These are phyloP conservation scores for Pao palembangensis DNA, from an alignment of 2,113 vertebrate species.

Conservation along the genomic window DNA sequence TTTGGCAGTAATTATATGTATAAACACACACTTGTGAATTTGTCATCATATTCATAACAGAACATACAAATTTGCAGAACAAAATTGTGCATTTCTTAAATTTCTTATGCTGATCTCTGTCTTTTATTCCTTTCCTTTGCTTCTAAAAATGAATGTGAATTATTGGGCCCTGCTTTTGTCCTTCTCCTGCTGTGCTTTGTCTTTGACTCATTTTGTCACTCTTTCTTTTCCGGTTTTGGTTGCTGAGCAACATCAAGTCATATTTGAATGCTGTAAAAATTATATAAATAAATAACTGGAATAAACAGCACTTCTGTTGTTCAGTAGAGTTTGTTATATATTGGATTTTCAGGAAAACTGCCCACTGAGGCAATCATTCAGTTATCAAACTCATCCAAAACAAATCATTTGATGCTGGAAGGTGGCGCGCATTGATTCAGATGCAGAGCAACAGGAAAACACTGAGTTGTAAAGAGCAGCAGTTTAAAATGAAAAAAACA, in stretches of 20 bases:
- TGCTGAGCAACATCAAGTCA: constrained; percentile 62
- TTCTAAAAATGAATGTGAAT: not conserved
- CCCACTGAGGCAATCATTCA: not conserved
- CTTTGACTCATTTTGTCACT: constrained; percentile 26
- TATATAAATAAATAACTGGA: constrained; percentile 13
- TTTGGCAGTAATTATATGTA: no score
- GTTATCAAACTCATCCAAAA: constrained; percentile 2
- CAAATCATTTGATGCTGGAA: no score
- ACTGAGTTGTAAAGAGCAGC: no score
- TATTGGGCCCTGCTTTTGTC: constrained; percentile 18
- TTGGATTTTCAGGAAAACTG: constrained; percentile 2
- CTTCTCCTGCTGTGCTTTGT: constrained; percentile 20
- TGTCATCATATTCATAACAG: no score
- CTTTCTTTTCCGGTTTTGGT: constrained; percentile 51
- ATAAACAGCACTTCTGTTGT: constrained; percentile 33
- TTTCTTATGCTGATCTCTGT: not conserved
- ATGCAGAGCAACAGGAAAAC: no score
- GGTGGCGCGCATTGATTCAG: no score
- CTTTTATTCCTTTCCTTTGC: not conserved
- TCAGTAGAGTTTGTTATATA: no score
- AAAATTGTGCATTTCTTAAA: no score
- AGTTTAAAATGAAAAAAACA: no score
- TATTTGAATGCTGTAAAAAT: constrained; percentile 21
- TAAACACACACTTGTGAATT: no score
- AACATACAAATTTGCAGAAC: no score